Evolutionary conservation across 37 sponge, comb jelly and placozoan species (phyloP), one percentile per base, ranked within the genome.

Genomic region (Cladorhizidae sp.): DNA sequence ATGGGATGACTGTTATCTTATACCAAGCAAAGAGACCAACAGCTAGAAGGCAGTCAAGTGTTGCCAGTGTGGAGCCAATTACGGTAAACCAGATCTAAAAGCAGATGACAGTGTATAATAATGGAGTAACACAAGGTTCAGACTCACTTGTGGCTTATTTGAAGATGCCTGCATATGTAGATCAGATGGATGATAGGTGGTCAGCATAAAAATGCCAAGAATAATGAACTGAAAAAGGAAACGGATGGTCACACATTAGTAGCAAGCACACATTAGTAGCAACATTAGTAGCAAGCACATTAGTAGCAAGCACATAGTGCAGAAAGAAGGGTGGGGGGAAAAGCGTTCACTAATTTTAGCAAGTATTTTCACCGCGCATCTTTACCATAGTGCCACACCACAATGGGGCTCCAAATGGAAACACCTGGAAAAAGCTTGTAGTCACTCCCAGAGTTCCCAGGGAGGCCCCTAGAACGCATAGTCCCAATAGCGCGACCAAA

Each of bases 161-260:
- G 64, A 63, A 15, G 43, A 49, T 7, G 64, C 45, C 31, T 43
- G 64, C 1, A 40, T 2, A 20, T 77, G 43, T 1, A 63, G 12
- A 38, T 22, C 78, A 26, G 64, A 41, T 42, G 49, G 42, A 22
- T 63, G 61, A 37, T 38, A 64, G 40, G 78, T 65, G 21, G 40
- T 50, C 17, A 77, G 9, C 40, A 77, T 45, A 28, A 64, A 77
- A 65, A 36, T 7, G 18, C 78, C 78, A 41, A 77, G 50, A 1
- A 77, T 42, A 58, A 77, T 22, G 0, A 77, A 77, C 78, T 77
- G 23, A n/a, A n/a, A n/a, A n/a, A n/a, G n/a, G n/a, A n/a, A n/a
- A n/a, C n/a, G n/a, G n/a, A n/a, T n/a, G n/a, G n/a, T n/a, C n/a
- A n/a, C n/a, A n/a, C n/a, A n/a, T n/a, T n/a, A n/a, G n/a, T n/a